A percentile compares a stretch with the other conserved stretches of the same genome.
Conservation (phyloP, 2,113 vertebrate genomes). For the Antigone vipio region DNA sequence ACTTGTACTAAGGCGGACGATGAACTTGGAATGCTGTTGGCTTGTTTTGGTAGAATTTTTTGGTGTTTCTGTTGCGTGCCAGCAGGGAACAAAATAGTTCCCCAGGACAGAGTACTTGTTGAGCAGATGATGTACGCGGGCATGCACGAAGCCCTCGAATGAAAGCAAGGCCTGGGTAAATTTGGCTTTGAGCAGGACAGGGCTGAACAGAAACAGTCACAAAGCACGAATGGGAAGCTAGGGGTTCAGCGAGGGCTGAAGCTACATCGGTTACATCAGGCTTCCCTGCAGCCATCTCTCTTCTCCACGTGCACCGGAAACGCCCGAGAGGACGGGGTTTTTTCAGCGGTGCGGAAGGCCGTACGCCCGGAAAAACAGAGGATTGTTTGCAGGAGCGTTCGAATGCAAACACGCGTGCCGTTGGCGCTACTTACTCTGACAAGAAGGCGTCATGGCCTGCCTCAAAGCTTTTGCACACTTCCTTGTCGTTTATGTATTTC, state of each 20-base stretch:
- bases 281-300: neutral
- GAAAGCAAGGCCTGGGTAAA: neutral
- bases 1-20: neutral
- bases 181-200: neutral
- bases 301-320: neutral
- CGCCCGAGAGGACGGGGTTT: neutral
- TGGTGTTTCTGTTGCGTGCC: neutral
- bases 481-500: conserved; percentile 36
- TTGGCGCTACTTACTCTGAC: conserved; percentile 59
- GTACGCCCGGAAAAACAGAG: neutral
- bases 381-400: neutral
- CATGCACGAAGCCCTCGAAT: neutral
- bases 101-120: neutral
- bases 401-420: neutral
- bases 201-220: neutral
- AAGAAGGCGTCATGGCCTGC: conserved; percentile 50
- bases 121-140: neutral
- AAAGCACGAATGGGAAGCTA: neutral
- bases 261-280: fast-evolving
- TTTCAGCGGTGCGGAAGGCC: neutral
- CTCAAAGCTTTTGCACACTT: conserved; percentile 65
- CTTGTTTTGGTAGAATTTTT: neutral
- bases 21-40: neutral
- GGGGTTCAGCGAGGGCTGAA: neutral
- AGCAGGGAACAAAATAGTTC: neutral